Evolutionary conservation across 37 sponge, comb jelly and placozoan species (phyloP).

Genomic region (Cliona cf. orientalis): DNA sequence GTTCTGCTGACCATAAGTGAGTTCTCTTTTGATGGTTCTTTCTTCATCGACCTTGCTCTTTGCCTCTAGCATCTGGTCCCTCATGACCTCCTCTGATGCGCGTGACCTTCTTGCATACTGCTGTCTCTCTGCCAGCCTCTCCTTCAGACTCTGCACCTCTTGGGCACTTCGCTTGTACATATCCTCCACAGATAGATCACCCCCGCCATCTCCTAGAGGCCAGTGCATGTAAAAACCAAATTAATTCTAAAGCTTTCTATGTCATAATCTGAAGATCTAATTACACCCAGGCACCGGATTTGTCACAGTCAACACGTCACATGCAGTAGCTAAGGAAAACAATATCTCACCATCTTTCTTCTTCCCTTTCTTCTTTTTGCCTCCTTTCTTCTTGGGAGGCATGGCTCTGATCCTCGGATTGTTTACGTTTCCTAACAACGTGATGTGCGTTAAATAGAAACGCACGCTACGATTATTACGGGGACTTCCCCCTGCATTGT

Average conservation of each 20-base stretch:
- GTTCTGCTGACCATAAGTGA: conserved; percentile 32
- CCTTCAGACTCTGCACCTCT: conserved; percentile 71
- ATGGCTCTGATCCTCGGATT: neutral
- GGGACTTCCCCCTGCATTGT: neutral
- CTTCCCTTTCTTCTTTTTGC: conserved; percentile 62
- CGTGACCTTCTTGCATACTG: conserved; percentile 47
- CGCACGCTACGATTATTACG: neutral
- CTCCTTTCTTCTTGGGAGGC: conserved; percentile 67
- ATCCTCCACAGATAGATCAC: conserved; percentile 64
- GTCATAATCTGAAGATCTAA: too few species aligned
- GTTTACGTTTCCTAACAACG: conserved; percentile 23
- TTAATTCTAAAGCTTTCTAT: too few species aligned
- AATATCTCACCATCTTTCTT: conserved; percentile 66
- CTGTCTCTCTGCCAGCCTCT: conserved; percentile 47
- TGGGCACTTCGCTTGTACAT: conserved; percentile 65
- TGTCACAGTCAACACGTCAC: too few species aligned
- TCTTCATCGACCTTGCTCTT: conserved; percentile 57
- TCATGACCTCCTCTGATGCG: conserved; percentile 59
- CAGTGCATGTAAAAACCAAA: too few species aligned
- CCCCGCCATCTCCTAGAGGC: too few species aligned
- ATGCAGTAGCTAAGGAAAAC: too few species aligned
- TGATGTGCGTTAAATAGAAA: conserved; percentile 27
- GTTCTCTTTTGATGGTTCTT: conserved; percentile 53
- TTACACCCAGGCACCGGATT: too few species aligned
- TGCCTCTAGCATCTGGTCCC: conserved; percentile 48